Conservation (phyloP, 2,797 vertebrate species). For the Anableps anableps region DNA sequence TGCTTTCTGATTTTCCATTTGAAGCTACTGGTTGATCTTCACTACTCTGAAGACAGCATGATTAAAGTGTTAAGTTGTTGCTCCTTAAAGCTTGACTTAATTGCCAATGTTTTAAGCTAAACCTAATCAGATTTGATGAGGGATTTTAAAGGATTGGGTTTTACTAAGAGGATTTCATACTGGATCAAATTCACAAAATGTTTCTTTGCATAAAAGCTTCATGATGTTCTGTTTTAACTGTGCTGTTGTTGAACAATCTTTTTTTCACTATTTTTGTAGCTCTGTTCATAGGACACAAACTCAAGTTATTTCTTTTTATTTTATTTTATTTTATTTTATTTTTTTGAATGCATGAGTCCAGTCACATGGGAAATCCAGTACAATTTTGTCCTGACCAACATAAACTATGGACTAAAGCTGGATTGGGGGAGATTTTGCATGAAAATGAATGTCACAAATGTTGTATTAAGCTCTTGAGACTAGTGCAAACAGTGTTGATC, state of each 20-base stretch:
- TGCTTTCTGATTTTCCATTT: slow-evolving; percentile 1
- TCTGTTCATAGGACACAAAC: not conserved
- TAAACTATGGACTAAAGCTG: slow-evolving; percentile 2
- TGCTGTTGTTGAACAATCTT: not conserved
- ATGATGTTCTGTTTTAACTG: not conserved
- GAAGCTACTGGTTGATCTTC: not conserved
- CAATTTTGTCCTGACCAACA: not conserved
- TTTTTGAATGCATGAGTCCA: not conserved
- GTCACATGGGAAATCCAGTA: not conserved
- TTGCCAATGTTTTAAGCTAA: slow-evolving; percentile 27
- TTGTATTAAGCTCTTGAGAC: not conserved
- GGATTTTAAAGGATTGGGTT: slow-evolving; percentile 23
- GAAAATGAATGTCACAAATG: slow-evolving; percentile 4
- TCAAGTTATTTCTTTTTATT: not conserved
- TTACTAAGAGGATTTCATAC: slow-evolving; percentile 9
- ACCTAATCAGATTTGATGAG: slow-evolving; percentile 19
- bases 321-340: no score
- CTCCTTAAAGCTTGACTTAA: slow-evolving; percentile 30
- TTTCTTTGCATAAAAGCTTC: slow-evolving; percentile 3
- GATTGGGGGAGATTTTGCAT: not conserved
- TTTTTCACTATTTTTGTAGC: not conserved
- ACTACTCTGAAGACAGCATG: slow-evolving; percentile 4
- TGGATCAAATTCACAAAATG: slow-evolving; percentile 20
- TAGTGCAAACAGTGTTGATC: not conserved
- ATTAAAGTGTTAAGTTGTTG: slow-evolving; percentile 25